Base-by-base conservation (phyloP, 2,888 invertebrate species). In the Diplazon laetatorius region DNA sequence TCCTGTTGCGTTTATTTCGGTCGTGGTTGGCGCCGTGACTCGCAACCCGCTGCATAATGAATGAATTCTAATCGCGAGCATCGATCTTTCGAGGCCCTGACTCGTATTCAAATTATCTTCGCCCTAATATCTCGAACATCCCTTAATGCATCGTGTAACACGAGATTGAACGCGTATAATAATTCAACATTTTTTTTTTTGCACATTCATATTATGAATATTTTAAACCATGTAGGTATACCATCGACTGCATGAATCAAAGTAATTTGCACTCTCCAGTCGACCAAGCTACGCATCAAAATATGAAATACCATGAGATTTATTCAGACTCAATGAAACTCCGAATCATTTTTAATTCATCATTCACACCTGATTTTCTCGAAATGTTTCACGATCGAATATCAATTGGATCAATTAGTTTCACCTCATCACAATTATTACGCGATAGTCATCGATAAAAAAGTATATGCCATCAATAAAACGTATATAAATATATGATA, bases 21-120 rank as follows among this genome's bases (percentile, higher is more conserved):
- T 62, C 70, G 71, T 57, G 70, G 72, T 50, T 59, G 55, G 52
- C 42, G 66, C 69, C 39, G 78, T 63, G 65, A 76, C 74, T 70
- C 46, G 71, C 70, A 77, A 73, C 52, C 48, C 60, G 68, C 78
- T 80, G 80, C 82, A 82, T 79, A 79, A 82, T 80, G 76, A 82
- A 82, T 77, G 80, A 80, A 63, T 55, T 62, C 80, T 82, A 82
- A 82, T 82, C 82, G 77, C 72, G 63, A 46, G 66, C 35, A 82
- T 80, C 78, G 77, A 82, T 82, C 80, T 80, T 70, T 35, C 42
- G 72, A 59, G 52, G 63, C 76, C 76, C 63, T 52, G 63, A 79
- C 68, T 76, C 63, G 76, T 69, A 76, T 79, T 79, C 59, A 68
- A 79, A 72, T 50, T 52, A 68, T 62, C 63, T 69, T 25, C 18